Conservation (phyloP, 2,888 invertebrate species). For the Drosophila niveifrons region DNA sequence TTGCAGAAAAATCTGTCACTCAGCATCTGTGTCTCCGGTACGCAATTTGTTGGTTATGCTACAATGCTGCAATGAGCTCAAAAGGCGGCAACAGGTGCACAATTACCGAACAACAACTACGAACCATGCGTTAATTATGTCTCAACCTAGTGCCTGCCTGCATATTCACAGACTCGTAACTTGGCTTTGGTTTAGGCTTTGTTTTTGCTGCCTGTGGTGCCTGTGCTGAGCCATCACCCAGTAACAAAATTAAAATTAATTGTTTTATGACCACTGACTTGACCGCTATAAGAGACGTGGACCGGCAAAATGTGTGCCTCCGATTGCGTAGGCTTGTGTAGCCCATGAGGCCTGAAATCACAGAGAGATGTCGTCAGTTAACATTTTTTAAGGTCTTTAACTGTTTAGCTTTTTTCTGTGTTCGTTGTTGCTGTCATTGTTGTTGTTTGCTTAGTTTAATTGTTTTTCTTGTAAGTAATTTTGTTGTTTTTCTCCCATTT, state of each 20-base stretch:
- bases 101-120: constrained; percentile 68
- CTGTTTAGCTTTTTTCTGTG: constrained; percentile 61
- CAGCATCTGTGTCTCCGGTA: constrained; percentile 48
- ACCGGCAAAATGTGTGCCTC: constrained; percentile 31
- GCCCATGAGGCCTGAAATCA: constrained; percentile 59
- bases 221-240: constrained; percentile 34
- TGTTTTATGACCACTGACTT: constrained; percentile 74
- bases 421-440: constrained; percentile 12
- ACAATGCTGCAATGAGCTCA: constrained; percentile 45
- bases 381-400: constrained; percentile 80
- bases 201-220: no score
- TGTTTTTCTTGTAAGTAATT: constrained; percentile 79
- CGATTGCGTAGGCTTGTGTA: constrained; percentile 56
- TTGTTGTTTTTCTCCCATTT: constrained; percentile 71
- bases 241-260: constrained; percentile 82
- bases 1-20: constrained; percentile 23
- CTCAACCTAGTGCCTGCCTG: constrained; percentile 26
- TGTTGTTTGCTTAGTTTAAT: constrained; percentile 65
- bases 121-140: constrained; percentile 76
- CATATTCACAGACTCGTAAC: background rate
- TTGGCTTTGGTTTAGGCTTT: constrained; percentile 2
- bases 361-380: constrained; percentile 69
- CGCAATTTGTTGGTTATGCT: constrained; percentile 44
- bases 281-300: constrained; percentile 38
- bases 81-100: constrained; percentile 79